Evolutionary conservation across 2,797 vertebrate genomes (phyloP).

Genomic region (Xyrichtys novacula): DNA sequence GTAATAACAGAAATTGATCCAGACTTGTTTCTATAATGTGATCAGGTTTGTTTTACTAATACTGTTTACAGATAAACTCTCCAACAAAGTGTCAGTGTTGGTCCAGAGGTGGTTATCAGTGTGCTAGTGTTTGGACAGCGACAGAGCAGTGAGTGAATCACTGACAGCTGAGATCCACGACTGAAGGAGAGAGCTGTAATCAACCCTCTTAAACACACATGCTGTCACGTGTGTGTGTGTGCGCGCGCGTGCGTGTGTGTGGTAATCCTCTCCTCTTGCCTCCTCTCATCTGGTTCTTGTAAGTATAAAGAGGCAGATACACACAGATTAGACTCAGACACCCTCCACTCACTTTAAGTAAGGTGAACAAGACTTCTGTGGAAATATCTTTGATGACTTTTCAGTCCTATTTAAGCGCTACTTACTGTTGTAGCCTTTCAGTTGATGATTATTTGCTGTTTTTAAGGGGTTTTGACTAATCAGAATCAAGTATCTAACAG

Average conservation of each 20-base stretch:
- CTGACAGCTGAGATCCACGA: conserved; percentile 52
- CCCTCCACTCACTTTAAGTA: not conserved
- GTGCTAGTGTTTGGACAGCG: conserved; percentile 26
- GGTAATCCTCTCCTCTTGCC: conserved; percentile 38
- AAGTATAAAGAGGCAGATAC: conserved; percentile 32
- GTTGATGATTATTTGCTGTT: no score
- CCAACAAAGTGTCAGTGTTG: not conserved
- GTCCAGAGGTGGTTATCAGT: not conserved
- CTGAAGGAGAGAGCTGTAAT: conserved; percentile 53
- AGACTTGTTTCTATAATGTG: no score
- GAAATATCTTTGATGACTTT: no score
- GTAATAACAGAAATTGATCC: no score
- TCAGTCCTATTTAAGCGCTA: no score
- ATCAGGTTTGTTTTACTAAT: no score
- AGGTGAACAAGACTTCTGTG: no score
- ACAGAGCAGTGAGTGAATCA: conserved; percentile 43
- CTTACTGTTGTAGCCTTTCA: no score
- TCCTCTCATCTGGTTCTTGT: conserved; percentile 51
- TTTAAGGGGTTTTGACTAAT: no score
- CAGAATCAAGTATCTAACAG: no score
- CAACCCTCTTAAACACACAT: conserved; percentile 43
- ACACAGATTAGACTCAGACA: conserved; percentile 12
- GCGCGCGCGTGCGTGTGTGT: conserved; percentile 5
- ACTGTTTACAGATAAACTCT: no score
- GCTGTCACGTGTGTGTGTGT: conserved; percentile 10